These are phyloP conservation scores for Diloba caeruleocephala DNA, from an alignment of 2,888 invertebrate species.

Conservation along the genomic window DNA sequence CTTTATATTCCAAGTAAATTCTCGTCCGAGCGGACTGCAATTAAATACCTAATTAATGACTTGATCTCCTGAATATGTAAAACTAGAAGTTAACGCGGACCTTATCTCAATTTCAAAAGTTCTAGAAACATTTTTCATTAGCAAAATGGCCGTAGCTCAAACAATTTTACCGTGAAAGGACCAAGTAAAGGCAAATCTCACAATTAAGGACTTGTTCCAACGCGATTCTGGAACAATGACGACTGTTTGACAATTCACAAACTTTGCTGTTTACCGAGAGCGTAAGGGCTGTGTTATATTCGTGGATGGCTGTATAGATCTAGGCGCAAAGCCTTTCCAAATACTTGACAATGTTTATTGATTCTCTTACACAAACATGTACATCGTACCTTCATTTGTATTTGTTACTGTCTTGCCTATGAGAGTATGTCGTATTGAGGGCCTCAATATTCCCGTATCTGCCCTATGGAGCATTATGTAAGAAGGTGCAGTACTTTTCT, in stretches of 20 bases:
- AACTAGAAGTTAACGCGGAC: slow-evolving; percentile 32
- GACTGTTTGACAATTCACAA: slow-evolving; percentile 47
- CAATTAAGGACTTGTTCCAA: slow-evolving; percentile 44
- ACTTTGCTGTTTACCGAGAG: slow-evolving; percentile 36
- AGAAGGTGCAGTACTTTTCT: too few species aligned
- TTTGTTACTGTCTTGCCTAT: slow-evolving; percentile 6
- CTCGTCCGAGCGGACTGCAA: slow-evolving; percentile 40
- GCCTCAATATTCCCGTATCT: too few species aligned
- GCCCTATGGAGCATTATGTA: too few species aligned
- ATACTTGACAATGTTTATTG: slow-evolving; percentile 28
- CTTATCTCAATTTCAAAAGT: slow-evolving; percentile 45
- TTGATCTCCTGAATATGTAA: slow-evolving; percentile 48
- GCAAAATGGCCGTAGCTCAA: slow-evolving; percentile 34
- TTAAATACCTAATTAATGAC: slow-evolving; percentile 45
- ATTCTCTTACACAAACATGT: slow-evolving; percentile 32
- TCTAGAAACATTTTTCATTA: slow-evolving; percentile 53
- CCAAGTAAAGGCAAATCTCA: slow-evolving; percentile 29
- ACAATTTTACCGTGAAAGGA: slow-evolving; percentile 32
- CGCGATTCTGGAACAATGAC: slow-evolving; percentile 47
- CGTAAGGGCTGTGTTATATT: slow-evolving; percentile 24
- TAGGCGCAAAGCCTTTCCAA: slow-evolving; percentile 26
- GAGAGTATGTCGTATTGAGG: too few species aligned
- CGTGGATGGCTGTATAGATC: slow-evolving; percentile 11
- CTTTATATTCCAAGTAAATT: slow-evolving; percentile 20
- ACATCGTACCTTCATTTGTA: neutral